Conservation (phyloP, 1,140 invertebrate genomes). For the Drosophila santomea region DNA sequence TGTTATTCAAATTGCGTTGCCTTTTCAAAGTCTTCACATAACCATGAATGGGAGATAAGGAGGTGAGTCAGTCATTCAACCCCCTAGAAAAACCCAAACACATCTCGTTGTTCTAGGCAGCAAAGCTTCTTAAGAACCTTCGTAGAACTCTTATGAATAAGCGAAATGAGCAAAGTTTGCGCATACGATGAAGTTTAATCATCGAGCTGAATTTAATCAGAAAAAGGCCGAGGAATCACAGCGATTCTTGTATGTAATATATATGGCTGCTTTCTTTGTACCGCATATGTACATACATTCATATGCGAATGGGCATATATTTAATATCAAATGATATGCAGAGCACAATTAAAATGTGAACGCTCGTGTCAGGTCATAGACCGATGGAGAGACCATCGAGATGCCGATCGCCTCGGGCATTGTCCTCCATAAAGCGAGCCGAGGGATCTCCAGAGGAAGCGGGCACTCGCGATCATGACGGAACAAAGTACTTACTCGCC, state of each 20-base stretch:
- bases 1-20: slow-evolving; percentile 3
- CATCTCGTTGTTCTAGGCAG: slow-evolving; percentile 33
- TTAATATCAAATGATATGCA: slow-evolving; percentile 77
- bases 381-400: slow-evolving; percentile 42
- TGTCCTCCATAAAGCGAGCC: slow-evolving; percentile 34
- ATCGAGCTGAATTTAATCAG: slow-evolving; percentile 46
- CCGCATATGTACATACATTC: not conserved
- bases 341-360: slow-evolving; percentile 70
- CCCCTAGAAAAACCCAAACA: slow-evolving; percentile 8
- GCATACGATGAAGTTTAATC: slow-evolving; percentile 56
- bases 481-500: slow-evolving; percentile 66
- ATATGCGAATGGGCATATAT: slow-evolving; percentile 6
- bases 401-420: slow-evolving; percentile 48
- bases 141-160: not conserved
- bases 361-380: slow-evolving; percentile 60
- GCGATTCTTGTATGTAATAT: too few relatives aligned
- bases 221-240: slow-evolving; percentile 14
- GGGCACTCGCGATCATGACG: slow-evolving; percentile 43
- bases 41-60: not conserved
- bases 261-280: slow-evolving; percentile 29
- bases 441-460: slow-evolving; percentile 20
- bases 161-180: slow-evolving; percentile 20
- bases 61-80: slow-evolving; percentile 17
- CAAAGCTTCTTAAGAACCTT: slow-evolving; percentile 18
- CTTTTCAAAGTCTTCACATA: slow-evolving; percentile 3